These are phyloP conservation scores for Grammatotria lemairii DNA, from an alignment of 2,113 vertebrate genomes.

Conservation along the genomic window DNA sequence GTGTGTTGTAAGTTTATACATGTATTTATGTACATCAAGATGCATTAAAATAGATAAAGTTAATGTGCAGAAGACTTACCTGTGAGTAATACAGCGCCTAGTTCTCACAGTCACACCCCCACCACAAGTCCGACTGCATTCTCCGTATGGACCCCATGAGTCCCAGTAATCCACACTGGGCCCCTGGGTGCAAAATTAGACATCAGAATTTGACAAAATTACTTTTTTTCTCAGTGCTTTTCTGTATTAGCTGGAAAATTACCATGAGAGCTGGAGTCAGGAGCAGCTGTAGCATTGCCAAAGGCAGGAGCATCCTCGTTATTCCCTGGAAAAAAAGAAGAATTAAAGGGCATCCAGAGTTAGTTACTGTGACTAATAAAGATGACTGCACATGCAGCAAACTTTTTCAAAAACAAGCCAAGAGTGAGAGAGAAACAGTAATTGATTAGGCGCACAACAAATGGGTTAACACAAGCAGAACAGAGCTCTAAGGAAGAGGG, in stretches of 20 bases:
- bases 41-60: not conserved
- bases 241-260: conserved; percentile 2
- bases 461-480: not conserved
- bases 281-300: conserved; percentile 63
- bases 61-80: conserved; percentile 59
- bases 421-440: not conserved
- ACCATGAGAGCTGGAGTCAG: conserved; percentile 62
- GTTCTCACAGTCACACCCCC: conserved; percentile 79
- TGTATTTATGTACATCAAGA: not conserved
- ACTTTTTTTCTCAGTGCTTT: not conserved
- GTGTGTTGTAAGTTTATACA: not conserved
- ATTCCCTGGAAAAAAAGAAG: not conserved
- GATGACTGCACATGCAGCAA: not conserved
- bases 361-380: conserved; percentile 22
- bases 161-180: conserved; percentile 77
- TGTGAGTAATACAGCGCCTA: conserved; percentile 79
- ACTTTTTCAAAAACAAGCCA: not conserved
- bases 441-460: not conserved
- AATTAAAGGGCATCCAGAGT: not conserved
- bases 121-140: conserved; percentile 89
- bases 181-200: conserved; percentile 19
- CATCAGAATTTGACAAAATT: not conserved
- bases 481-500: not conserved
- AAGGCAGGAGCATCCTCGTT: conserved; percentile 46
- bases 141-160: conserved; percentile 80